Evolutionary conservation across 2,113 vertebrate species (phyloP), one percentile per base, ranked within the genome.

Genomic region (Balaeniceps rex): DNA sequence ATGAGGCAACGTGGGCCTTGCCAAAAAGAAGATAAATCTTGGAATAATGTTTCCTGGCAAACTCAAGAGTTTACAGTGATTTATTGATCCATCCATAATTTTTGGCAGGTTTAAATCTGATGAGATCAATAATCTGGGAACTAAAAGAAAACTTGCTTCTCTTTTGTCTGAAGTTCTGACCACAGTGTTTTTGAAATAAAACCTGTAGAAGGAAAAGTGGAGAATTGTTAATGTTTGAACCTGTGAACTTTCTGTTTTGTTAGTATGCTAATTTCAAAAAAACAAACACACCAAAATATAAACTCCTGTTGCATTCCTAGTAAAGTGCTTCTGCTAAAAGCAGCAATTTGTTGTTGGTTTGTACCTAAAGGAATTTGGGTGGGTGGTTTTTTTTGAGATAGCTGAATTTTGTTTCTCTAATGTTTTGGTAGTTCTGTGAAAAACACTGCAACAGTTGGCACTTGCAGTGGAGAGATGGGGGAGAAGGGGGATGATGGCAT

Each of bases 401-500:
- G 22, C 25, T 74, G 22, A 31, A 12, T 77, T 83, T 83, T 63
- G 2, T 68, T 96, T 93, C 33, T 74, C 14, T 51, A 17, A 23
- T 33, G 36, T 92, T 81, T 31, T 40, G 65, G 33, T 36, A 55
- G 24, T 42, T 85, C 34, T 44, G 33, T 63, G 61, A 6, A 55
- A 51, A 52, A 22, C 1, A 7, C 26, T 82, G 17, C 10, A 23
- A 17, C 25, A 29, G 3, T 44, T 90, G 34, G 19, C 19, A 21
- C 10, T 66, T 51, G 25, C 2, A 0, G 6, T 64, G 36, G 17
- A 0, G 0, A 75, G 10, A 8, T 15, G 38, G 4, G 18, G 60
- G 19, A 44, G 14, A 40, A 31, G 6, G 14, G 8, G 6, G 38
- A 2, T 0, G 1, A 5, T 44, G 44, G 19, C 19, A 54, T 88